Base-by-base conservation (phyloP, 2,888 invertebrate genomes). In the Crocallis elinguaria region DNA sequence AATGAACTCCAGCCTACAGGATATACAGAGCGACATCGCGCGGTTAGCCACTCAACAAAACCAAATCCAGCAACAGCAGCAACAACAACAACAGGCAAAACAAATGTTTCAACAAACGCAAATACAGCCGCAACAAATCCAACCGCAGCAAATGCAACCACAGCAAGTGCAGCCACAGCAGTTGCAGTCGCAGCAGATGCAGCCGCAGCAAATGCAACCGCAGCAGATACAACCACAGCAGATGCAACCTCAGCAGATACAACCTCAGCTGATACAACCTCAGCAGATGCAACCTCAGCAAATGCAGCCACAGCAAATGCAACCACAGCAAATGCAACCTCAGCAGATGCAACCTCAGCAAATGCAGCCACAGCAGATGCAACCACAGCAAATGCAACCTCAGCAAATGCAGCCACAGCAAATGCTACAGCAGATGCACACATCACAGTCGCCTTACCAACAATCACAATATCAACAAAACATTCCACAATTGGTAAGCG, bases 11-110 rank as follows among this genome's bases (percentile, higher is more conserved):
- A 98, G 96, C 93, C 94, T 98, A 77, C 96, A 96, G 82, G 98
- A 98, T 90, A 95, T 98, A 76, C 98, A 98, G 92, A 95, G 95
- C 64, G 98, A 98, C 88, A 98, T 98, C 79, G 96, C 97, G 87
- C 94, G 97, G 70, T 93, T 98, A 66, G 95, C 97, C 56, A 95
- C 94, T 61, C 97, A 97, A 61, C 89, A 89, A 68, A 84, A 71
- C 38, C 90, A 90, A 63, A 63, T 89, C 41, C 88, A 88, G 53
- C 88, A 88, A 49, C 84, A 84, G 67, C 84, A 84, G 67, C 93
- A 93, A 62, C 93, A 90, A 13, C 92, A 92, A 44, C 92, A 92
- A 13, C 92, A 92, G 43, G 53, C 53, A 11, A 87, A 91, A 49
- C 88, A 88, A 59, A 88, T 75, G 19, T 76, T 80, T 63, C 84